Percentiles rank a stretch among this genome's conserved stretches.
phyloP scores from a whole-genome alignment of 2,797 vertebrate genomes.

The Echeneis naucrates region DNA sequence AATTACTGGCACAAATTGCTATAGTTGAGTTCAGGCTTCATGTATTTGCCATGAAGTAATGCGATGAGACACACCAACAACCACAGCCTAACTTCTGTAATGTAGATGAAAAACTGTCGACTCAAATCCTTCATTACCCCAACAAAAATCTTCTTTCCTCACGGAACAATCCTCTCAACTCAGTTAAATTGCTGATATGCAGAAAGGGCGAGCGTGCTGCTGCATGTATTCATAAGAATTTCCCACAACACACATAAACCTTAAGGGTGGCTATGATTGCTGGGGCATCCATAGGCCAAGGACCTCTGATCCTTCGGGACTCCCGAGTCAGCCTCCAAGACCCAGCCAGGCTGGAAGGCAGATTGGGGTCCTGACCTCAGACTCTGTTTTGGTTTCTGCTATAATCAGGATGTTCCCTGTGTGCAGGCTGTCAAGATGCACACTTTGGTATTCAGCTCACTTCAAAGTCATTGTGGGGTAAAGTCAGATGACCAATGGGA shows the following conservation, averaged over 20 bases:
- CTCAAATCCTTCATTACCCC: constrained; percentile 15
- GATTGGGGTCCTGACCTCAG: constrained; percentile 74
- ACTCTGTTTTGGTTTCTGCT: constrained; percentile 42
- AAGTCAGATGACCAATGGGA: constrained; percentile 8
- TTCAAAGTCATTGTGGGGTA: constrained; percentile 18
- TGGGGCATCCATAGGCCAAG: constrained; percentile 50
- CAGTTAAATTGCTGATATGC: constrained; percentile 44
- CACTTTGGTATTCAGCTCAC: constrained; percentile 38
- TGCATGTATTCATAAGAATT: constrained; percentile 33
- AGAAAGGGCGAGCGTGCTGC: constrained; percentile 26
- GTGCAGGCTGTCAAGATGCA: constrained; percentile 59
- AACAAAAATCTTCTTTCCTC: constrained; percentile 7
- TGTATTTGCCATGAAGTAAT: background rate
- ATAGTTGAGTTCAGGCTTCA: background rate
- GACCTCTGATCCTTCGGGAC: constrained; percentile 37
- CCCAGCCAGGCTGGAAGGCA: constrained; percentile 58
- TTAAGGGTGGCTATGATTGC: constrained; percentile 48
- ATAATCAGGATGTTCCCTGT: constrained; percentile 56
- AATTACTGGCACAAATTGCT: background rate
- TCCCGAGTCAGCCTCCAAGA: constrained; percentile 49
- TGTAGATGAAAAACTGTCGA: background rate
- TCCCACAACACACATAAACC: constrained; percentile 28
- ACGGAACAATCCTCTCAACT: constrained; percentile 22
- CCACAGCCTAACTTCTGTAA: background rate
- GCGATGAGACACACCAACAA: background rate